phyloP scores from a whole-genome alignment of 2,888 invertebrate genomes.

The Lutraria lutraria region DNA sequence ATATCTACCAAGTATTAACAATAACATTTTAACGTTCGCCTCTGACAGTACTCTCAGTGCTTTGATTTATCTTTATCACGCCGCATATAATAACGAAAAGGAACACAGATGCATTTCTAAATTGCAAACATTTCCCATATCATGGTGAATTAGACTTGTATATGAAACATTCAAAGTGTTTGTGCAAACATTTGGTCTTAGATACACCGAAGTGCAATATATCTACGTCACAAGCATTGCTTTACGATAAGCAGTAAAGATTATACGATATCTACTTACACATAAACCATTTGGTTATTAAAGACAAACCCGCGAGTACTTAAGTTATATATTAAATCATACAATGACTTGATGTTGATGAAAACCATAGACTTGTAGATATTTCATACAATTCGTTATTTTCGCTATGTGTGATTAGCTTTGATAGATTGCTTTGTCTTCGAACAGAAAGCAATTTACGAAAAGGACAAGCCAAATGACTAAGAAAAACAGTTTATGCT shows the following conservation, averaged over 20 bases:
- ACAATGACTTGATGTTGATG: background rate
- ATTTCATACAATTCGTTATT: constrained; percentile 1
- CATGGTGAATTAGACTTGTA: too few species aligned
- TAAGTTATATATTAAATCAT: background rate
- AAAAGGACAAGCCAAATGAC: background rate
- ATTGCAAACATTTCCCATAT: too few species aligned
- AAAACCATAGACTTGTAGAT: background rate
- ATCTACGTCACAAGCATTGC: background rate
- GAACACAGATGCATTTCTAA: too few species aligned
- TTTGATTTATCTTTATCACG: too few species aligned
- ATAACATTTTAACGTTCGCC: too few species aligned
- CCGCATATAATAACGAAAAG: too few species aligned
- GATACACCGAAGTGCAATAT: too few species aligned
- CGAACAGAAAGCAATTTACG: constrained; percentile 15
- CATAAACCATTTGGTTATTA: constrained; percentile 3
- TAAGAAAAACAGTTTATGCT: background rate
- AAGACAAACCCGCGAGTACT: background rate
- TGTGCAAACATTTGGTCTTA: too few species aligned
- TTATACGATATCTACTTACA: background rate
- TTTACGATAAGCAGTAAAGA: background rate
- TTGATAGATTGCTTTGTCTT: constrained; percentile 11
- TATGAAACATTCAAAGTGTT: too few species aligned
- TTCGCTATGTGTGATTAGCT: constrained; percentile 2
- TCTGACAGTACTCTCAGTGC: too few species aligned
- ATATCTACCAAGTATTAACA: too few species aligned